Conservation (phyloP, 2,888 invertebrate genomes). For the Caenorhabditis becei region DNA sequence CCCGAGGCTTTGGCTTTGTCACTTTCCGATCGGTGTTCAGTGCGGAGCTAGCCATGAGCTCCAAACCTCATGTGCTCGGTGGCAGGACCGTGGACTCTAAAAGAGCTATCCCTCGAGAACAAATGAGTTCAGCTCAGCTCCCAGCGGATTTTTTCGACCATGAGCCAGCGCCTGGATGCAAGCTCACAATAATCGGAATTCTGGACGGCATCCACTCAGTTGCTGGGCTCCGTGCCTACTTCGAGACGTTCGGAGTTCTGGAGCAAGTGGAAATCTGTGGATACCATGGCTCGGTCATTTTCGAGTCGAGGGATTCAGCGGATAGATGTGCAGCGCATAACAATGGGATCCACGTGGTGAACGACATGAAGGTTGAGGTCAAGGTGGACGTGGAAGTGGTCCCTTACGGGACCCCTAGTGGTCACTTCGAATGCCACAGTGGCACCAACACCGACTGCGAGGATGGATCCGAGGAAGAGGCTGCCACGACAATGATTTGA, state of each 20-base stretch:
- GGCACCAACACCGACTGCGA: too few species aligned
- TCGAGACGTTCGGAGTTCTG: constrained; percentile 77
- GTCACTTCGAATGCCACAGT: too few species aligned
- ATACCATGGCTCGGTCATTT: constrained; percentile 78
- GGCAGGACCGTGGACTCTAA: constrained; percentile 76
- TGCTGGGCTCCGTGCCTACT: constrained; percentile 76
- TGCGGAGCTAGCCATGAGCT: constrained; percentile 78
- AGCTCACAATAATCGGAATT: constrained; percentile 69
- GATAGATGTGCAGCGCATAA: not conserved
- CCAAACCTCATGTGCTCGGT: constrained; percentile 77
- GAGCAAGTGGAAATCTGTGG: constrained; percentile 79
- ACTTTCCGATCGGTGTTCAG: constrained; percentile 77
- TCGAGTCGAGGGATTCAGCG: constrained; percentile 72
- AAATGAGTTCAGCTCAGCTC: constrained; percentile 73
- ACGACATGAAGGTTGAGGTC: too few species aligned
- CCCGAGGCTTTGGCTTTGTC: constrained; percentile 80
- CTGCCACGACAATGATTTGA: too few species aligned
- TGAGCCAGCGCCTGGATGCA: constrained; percentile 69
- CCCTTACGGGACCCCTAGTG: too few species aligned
- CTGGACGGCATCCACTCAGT: constrained; percentile 77
- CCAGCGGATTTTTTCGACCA: constrained; percentile 77
- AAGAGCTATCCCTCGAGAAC: constrained; percentile 80
- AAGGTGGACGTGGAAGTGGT: too few species aligned
- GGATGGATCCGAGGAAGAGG: too few species aligned
- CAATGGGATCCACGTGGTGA: too few species aligned